A percentile compares a stretch with the other conserved stretches of the same genome.
Conservation (phyloP, 2,888 invertebrate genomes). For the Rambutsinella grinnellia region DNA sequence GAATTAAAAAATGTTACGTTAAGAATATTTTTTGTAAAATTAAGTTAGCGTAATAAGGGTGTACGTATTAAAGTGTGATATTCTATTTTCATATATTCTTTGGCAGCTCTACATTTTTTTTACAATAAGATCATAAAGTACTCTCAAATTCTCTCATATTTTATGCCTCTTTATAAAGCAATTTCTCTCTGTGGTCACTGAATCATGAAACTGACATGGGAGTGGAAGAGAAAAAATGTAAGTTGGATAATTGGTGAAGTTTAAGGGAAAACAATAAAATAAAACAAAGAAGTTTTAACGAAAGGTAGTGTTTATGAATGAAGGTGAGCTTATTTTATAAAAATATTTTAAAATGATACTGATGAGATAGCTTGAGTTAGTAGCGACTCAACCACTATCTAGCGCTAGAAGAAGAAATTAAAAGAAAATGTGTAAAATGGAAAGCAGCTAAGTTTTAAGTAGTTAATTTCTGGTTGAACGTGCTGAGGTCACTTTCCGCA, state of each 20-base stretch:
- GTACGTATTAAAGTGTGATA: not conserved
- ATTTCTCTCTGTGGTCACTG: constrained; percentile 48
- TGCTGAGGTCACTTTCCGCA: too few species aligned
- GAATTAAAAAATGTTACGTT: not conserved
- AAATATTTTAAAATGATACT: not conserved
- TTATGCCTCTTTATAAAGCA: constrained; percentile 16
- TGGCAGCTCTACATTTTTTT: not conserved
- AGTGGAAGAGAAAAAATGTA: too few species aligned
- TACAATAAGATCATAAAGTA: not conserved
- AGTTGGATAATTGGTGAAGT: too few species aligned
- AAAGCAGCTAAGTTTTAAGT: too few species aligned
- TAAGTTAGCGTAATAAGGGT: too few species aligned
- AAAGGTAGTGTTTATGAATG: not conserved
- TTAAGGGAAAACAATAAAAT: too few species aligned
- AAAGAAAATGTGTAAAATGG: too few species aligned
- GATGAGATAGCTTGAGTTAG: not conserved
- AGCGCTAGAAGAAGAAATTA: not conserved
- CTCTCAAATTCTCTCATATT: not conserved
- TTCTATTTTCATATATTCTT: not conserved
- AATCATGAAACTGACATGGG: constrained; percentile 17
- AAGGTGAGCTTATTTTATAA: not conserved
- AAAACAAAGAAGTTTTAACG: not conserved
- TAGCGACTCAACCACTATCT: not conserved
- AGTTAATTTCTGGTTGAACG: too few species aligned
- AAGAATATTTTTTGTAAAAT: not conserved